phyloP scores from a whole-genome alignment of 2,888 invertebrate genomes.

The Amiota communis region DNA sequence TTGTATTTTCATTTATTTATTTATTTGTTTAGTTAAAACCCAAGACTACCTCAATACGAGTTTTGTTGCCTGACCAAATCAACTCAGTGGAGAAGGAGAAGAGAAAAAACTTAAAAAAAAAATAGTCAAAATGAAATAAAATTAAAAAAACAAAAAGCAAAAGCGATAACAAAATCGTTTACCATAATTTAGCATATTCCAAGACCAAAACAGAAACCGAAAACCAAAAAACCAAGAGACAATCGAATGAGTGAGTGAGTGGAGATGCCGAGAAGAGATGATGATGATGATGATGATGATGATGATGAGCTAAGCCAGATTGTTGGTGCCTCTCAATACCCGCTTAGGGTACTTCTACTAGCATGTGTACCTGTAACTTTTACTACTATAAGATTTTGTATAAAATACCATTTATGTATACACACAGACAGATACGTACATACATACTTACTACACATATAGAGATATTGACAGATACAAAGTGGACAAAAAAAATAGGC shows the following conservation, averaged over 20 bases:
- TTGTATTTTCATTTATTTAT: slow-evolving; percentile 28
- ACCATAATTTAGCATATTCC: slow-evolving; percentile 58
- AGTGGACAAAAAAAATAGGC: neutral
- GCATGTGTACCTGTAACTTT: too few species aligned
- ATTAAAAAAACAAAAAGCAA: slow-evolving; percentile 7
- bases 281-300: too few species aligned
- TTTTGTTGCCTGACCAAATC: slow-evolving; percentile 54
- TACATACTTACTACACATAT: neutral
- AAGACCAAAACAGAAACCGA: neutral
- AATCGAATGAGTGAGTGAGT: too few species aligned
- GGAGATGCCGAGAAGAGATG: too few species aligned
- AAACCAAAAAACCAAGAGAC: neutral
- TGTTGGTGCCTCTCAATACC: too few species aligned
- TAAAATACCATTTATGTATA: neutral
- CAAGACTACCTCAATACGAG: slow-evolving; percentile 66
- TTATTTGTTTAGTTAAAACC: neutral
- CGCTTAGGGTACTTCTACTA: too few species aligned
- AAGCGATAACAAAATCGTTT: slow-evolving; percentile 50
- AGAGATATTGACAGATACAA: neutral
- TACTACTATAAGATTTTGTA: too few species aligned
- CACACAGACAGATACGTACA: neutral
- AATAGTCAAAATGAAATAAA: neutral
- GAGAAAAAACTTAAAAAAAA: slow-evolving; percentile 2
- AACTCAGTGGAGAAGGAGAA: neutral
- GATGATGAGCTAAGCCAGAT: too few species aligned